Conservation (phyloP, 2,888 invertebrate species). For the Nemotelus nigrinus region DNA sequence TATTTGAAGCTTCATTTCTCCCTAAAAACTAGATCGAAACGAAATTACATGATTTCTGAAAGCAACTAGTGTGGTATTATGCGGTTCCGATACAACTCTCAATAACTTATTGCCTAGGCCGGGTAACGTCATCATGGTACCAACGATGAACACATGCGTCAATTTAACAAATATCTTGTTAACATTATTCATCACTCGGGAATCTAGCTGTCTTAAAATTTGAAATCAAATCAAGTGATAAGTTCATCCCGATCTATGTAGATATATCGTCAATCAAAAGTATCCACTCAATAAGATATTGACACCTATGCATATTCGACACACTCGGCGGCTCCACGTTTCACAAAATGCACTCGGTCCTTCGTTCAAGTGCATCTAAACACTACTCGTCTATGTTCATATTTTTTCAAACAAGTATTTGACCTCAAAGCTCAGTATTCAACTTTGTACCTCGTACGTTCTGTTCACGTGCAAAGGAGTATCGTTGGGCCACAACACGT, state of each 20-base stretch:
- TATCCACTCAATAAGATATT: slow-evolving; percentile 27
- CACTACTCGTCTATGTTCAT: slow-evolving; percentile 12
- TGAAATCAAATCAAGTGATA: neutral
- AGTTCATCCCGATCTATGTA: slow-evolving; percentile 34
- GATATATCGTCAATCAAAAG: neutral
- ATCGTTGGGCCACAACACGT: no score
- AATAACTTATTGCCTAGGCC: no score
- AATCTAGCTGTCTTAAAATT: neutral
- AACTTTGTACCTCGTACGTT: neutral
- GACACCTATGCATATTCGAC: slow-evolving; percentile 22
- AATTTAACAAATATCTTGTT: no score
- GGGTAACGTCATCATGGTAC: no score
- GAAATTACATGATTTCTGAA: no score
- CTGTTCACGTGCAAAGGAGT: no score
- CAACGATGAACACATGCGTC: no score
- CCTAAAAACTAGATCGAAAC: no score
- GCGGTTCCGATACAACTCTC: no score
- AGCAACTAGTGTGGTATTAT: no score
- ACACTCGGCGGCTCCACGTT: neutral
- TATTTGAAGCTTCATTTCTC: no score
- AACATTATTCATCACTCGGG: no score
- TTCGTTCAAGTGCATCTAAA: slow-evolving; percentile 31
- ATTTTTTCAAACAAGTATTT: slow-evolving; percentile 34
- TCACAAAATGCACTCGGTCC: slow-evolving; percentile 22
- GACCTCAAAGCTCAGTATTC: slow-evolving; percentile 40